Evolutionary conservation across 2,797 vertebrate genomes (phyloP).

Genomic region (Intellagama lesueurii): DNA sequence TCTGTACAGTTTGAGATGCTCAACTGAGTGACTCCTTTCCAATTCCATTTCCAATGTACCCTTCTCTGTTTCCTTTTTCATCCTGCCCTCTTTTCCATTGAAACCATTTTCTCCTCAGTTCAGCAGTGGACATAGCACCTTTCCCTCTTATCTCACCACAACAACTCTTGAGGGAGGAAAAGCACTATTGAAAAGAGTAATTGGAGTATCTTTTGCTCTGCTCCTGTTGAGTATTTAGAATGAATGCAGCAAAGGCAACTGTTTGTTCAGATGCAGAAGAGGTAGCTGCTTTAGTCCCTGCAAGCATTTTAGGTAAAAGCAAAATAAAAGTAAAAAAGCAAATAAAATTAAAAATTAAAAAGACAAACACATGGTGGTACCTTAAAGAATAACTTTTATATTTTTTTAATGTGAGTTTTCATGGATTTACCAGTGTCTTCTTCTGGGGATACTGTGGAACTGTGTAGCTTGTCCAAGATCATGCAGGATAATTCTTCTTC

Average conservation of each 20-base stretch:
- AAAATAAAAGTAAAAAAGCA: too few relatives aligned
- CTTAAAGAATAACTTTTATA: too few relatives aligned
- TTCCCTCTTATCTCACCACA: constrained; percentile 38
- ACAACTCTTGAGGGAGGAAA: neutral
- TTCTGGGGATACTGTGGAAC: too few relatives aligned
- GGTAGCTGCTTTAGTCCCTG: too few relatives aligned
- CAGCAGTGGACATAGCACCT: constrained; percentile 23
- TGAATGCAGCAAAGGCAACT: constrained; percentile 44
- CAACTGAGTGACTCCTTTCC: constrained; percentile 60
- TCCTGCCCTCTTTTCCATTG: constrained; percentile 46
- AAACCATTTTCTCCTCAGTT: constrained; percentile 55
- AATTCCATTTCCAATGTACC: constrained; percentile 68
- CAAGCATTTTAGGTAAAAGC: too few relatives aligned
- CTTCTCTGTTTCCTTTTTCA: constrained; percentile 43
- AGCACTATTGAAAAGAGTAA: neutral
- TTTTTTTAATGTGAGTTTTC: too few relatives aligned
- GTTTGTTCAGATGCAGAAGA: constrained; percentile 24
- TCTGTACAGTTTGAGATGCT: constrained; percentile 47
- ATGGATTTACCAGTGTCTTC: too few relatives aligned
- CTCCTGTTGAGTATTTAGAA: constrained; percentile 51
- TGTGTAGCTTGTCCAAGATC: too few relatives aligned
- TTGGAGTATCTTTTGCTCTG: constrained; percentile 49
- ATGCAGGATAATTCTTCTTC: too few relatives aligned
- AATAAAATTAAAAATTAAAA: too few relatives aligned
- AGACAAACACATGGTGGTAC: too few relatives aligned